These are phyloP conservation scores for Calliphora vomitoria DNA, from an alignment of 2,888 invertebrate genomes.

Conservation along the genomic window DNA sequence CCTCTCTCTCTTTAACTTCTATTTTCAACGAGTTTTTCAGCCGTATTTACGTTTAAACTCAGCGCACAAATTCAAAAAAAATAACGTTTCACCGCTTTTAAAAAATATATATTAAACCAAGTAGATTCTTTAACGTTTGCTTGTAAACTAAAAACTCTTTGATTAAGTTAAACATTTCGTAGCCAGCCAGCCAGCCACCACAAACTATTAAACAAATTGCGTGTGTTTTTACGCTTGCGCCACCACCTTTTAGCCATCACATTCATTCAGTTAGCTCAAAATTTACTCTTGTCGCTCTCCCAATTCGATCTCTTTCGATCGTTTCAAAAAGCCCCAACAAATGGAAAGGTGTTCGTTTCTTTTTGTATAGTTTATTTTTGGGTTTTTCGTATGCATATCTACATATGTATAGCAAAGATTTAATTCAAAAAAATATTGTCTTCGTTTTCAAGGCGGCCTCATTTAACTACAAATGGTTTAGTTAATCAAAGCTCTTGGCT, in stretches of 20 bases:
- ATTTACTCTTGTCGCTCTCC: constrained; percentile 4
- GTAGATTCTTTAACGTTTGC: constrained; percentile 65
- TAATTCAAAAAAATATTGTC: constrained; percentile 33
- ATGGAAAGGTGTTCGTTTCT: constrained; percentile 42
- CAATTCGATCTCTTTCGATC: constrained; percentile 20
- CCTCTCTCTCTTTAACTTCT: constrained; percentile 44
- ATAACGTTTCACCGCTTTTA: constrained; percentile 33
- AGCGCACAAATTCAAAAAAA: neutral
- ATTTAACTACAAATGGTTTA: constrained; percentile 60
- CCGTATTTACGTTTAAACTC: constrained; percentile 50
- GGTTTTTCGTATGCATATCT: neutral
- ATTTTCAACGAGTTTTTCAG: constrained; percentile 43
- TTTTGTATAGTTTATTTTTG: constrained; percentile 1
- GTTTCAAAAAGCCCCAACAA: constrained; percentile 23
- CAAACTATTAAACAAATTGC: constrained; percentile 45
- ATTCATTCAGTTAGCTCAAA: neutral
- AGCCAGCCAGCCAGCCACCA: constrained; percentile 16
- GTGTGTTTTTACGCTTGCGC: constrained; percentile 66
- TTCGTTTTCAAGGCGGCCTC: constrained; percentile 71
- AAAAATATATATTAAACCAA: constrained; percentile 27
- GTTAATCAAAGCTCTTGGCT: constrained; percentile 41
- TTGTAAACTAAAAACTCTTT: constrained; percentile 67
- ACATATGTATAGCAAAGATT: too few relatives aligned
- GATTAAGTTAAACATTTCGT: constrained; percentile 31
- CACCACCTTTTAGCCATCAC: constrained; percentile 42